These are phyloP conservation scores for Spilosoma lubricipeda DNA, from an alignment of 2,888 invertebrate species.

Conservation along the genomic window DNA sequence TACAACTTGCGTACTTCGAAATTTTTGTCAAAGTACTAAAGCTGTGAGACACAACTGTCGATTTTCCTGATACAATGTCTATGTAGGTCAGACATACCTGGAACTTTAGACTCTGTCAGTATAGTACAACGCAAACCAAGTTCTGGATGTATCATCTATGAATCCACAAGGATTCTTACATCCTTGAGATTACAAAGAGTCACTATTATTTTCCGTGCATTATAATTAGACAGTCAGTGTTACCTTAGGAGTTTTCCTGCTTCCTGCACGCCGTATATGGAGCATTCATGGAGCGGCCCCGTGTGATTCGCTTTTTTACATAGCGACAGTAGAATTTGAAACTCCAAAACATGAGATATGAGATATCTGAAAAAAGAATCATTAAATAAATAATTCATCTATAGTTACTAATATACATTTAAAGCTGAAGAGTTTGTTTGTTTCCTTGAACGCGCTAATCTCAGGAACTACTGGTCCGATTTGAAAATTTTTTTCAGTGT, in stretches of 20 bases:
- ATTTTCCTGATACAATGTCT: no score
- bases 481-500: no score
- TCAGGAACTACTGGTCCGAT: no score
- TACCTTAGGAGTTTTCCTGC: conserved; percentile 89
- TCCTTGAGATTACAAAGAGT: conserved; percentile 29
- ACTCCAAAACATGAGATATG: conserved; percentile 91
- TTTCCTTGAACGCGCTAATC: no score
- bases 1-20: no score
- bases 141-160: not conserved
- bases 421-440: no score
- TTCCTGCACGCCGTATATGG: conserved; percentile 88
- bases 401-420: no score
- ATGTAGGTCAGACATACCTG: no score
- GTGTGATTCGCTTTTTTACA: conserved; percentile 89
- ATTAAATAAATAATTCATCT: not conserved
- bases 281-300: conserved; percentile 90
- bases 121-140: not conserved
- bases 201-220: conserved; percentile 31
- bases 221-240: conserved; percentile 25
- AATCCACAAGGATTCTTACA: conserved; percentile 17
- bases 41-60: not conserved
- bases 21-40: not conserved
- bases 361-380: conserved; percentile 77
- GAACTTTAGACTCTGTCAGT: not conserved
- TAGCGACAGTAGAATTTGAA: conserved; percentile 91